phyloP scores from a whole-genome alignment of 2,888 invertebrate genomes.

The Branchellion lobata region DNA sequence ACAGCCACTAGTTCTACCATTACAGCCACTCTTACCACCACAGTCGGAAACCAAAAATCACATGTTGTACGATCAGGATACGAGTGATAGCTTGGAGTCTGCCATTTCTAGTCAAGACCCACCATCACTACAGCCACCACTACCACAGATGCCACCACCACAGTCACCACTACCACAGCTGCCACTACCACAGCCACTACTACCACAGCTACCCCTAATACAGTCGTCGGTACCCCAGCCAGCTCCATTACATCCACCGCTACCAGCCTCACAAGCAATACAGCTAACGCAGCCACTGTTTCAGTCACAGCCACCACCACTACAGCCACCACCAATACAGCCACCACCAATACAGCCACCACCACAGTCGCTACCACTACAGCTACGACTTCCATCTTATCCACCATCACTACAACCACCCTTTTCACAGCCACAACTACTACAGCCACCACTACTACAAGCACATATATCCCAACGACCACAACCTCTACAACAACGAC shows the following conservation, averaged over 20 bases:
- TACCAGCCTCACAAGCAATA: not conserved
- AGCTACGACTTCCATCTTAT: not conserved
- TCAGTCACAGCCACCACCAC: not conserved
- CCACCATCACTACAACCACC: not conserved
- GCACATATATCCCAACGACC: too few species aligned
- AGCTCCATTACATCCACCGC: not conserved
- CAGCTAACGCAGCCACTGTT: not conserved
- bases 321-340: not conserved
- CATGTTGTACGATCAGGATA: not conserved
- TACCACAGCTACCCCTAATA: not conserved
- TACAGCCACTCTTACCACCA: not conserved
- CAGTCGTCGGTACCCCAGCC: not conserved
- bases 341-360: not conserved
- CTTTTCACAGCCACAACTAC: not conserved
- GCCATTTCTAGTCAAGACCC: too few species aligned
- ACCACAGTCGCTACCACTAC: not conserved
- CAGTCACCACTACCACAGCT: not conserved
- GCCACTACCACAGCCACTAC: not conserved
- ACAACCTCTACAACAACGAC: not conserved
- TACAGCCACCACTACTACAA: not conserved
- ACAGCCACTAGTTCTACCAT: not conserved
- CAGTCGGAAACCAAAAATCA: not conserved
- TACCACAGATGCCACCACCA: not conserved
- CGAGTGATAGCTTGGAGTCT: too few species aligned
- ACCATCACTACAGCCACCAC: not conserved